These are phyloP conservation scores for Rhea pennata DNA, from an alignment of 2,113 vertebrate genomes.

Conservation along the genomic window DNA sequence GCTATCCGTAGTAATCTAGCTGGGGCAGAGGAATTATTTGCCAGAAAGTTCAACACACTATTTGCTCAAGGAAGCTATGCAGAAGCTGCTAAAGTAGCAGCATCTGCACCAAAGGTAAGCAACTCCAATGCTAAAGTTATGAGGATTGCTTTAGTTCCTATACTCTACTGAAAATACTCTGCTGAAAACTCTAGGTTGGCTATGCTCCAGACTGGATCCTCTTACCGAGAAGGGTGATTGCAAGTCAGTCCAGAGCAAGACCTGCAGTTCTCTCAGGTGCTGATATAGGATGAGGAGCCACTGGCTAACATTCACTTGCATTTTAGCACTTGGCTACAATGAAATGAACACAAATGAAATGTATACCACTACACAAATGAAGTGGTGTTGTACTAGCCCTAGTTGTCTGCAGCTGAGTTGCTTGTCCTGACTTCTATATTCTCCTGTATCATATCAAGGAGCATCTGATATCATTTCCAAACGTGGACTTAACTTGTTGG, in stretches of 20 bases:
- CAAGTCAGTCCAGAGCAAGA: slow-evolving; percentile 90
- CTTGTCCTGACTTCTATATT: background rate
- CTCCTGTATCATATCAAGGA: background rate
- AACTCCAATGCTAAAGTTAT: background rate
- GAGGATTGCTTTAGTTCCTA: background rate
- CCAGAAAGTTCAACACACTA: slow-evolving; percentile 88
- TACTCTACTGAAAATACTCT: background rate
- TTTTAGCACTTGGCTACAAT: background rate
- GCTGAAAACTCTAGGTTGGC: slow-evolving; percentile 79
- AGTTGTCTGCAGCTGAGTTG: background rate
- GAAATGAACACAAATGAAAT: too few species aligned
- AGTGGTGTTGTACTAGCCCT: background rate
- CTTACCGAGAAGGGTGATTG: slow-evolving; percentile 89
- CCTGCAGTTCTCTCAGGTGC: slow-evolving; percentile 92
- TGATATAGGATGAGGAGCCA: slow-evolving; percentile 90
- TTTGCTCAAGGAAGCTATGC: slow-evolving; percentile 91
- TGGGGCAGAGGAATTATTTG: slow-evolving; percentile 91
- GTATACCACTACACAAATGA: background rate
- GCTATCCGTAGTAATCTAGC: slow-evolving; percentile 89
- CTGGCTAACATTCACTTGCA: slow-evolving; percentile 77
- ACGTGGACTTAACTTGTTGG: background rate
- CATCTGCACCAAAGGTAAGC: slow-evolving; percentile 90
- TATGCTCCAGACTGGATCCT: slow-evolving; percentile 92
- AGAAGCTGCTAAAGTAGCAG: slow-evolving; percentile 91
- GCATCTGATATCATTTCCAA: background rate